Evolutionary conservation across 2,888 invertebrate genomes (phyloP).

Genomic region (Mechanitis mazaeus): DNA sequence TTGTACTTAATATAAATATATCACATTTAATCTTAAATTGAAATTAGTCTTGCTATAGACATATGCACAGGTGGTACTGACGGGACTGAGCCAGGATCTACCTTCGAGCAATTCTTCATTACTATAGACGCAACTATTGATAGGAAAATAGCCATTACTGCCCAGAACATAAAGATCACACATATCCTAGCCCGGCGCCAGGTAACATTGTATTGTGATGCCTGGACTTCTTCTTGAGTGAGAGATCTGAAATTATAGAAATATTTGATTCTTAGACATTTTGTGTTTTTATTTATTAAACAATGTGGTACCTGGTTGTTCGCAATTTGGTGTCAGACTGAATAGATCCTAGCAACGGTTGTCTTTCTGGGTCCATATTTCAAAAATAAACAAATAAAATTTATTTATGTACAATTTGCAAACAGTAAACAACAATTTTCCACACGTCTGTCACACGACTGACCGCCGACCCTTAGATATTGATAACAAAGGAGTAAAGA

Average conservation of each 20-base stretch:
- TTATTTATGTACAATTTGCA: neutral
- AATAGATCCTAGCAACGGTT: constrained; percentile 40
- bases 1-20: neutral
- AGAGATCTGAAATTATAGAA: constrained; percentile 48
- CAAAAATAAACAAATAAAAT: neutral
- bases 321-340: constrained; percentile 19
- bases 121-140: constrained; percentile 60
- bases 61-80: constrained; percentile 29
- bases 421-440: constrained; percentile 9
- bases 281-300: no score
- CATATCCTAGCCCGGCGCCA: constrained; percentile 69
- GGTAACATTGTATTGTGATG: constrained; percentile 57
- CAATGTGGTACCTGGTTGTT: constrained; percentile 35
- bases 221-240: constrained; percentile 68
- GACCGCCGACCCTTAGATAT: constrained; percentile 1
- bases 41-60: constrained; percentile 27
- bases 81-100: constrained; percentile 24
- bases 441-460: constrained; percentile 5
- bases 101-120: constrained; percentile 36
- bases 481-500: constrained; percentile 4
- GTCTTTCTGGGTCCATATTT: constrained; percentile 54
- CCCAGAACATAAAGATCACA: constrained; percentile 69
- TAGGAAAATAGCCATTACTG: constrained; percentile 63
- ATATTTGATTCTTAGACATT: neutral
- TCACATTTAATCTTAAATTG: constrained; percentile 9